These are phyloP conservation scores for Danionella cerebrum DNA, from an alignment of 2,113 vertebrate genomes.

Conservation along the genomic window DNA sequence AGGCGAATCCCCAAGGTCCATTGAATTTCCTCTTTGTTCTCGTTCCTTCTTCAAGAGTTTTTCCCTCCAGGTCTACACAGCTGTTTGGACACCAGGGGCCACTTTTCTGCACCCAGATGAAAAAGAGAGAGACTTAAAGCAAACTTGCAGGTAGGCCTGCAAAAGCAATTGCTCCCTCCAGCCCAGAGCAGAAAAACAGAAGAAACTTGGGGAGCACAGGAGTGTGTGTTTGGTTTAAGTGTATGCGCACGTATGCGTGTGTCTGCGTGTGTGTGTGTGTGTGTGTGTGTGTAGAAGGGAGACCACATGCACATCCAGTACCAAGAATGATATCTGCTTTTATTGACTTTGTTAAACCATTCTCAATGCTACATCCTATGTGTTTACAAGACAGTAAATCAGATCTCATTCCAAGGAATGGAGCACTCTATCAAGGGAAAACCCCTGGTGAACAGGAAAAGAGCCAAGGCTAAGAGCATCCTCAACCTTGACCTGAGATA, in stretches of 20 bases:
- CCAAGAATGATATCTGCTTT: constrained; percentile 69
- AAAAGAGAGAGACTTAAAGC: constrained; percentile 61
- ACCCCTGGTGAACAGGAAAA: neutral
- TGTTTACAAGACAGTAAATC: constrained; percentile 76
- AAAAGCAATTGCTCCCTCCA: constrained; percentile 65
- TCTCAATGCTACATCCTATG: constrained; percentile 71
- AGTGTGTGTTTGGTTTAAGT: neutral
- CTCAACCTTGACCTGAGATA: constrained; percentile 37
- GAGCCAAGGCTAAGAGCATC: constrained; percentile 8
- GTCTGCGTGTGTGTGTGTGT: constrained; percentile 7
- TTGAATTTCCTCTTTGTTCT: constrained; percentile 64
- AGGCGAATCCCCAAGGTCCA: constrained; percentile 8
- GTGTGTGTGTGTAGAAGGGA: neutral
- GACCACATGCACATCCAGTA: constrained; percentile 43
- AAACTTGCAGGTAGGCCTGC: constrained; percentile 69
- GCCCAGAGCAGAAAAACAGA: constrained; percentile 50
- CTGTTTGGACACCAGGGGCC: constrained; percentile 65
- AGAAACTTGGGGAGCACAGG: constrained; percentile 40
- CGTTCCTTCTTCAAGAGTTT: constrained; percentile 46
- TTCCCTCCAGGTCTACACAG: constrained; percentile 64
- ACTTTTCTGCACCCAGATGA: constrained; percentile 69
- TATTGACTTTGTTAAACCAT: constrained; percentile 76
- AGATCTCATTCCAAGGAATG: constrained; percentile 45
- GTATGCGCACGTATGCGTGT: neutral
- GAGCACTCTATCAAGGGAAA: constrained; percentile 22